Conservation (phyloP, 2,113 vertebrate genomes). For the Brachirus orientalis region DNA sequence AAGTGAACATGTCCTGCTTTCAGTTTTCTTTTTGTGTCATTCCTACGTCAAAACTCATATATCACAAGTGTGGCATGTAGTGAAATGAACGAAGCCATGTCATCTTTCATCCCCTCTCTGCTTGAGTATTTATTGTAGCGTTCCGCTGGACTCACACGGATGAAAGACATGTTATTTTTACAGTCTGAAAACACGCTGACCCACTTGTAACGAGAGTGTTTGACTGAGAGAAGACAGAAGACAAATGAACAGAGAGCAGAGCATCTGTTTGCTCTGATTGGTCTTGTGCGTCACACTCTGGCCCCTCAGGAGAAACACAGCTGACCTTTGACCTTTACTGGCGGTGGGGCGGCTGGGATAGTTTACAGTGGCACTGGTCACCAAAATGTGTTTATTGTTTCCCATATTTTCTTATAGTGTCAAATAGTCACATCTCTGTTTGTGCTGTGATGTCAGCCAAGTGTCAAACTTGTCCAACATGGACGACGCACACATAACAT, state of each 20-base stretch:
- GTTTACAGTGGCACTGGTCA: slow-evolving; percentile 25
- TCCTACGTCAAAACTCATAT: slow-evolving; percentile 63
- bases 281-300: slow-evolving; percentile 58
- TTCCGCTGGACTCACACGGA: slow-evolving; percentile 1
- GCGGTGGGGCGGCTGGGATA: slow-evolving; percentile 13
- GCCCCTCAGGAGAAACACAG: slow-evolving; percentile 50
- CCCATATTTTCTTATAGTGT: slow-evolving; percentile 32
- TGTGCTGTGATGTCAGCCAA: slow-evolving; percentile 20
- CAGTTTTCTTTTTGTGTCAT: slow-evolving; percentile 71
- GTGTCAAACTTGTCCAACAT: not conserved
- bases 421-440: slow-evolving; percentile 8
- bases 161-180: slow-evolving; percentile 2
- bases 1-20: slow-evolving; percentile 58
- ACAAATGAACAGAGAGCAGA: slow-evolving; percentile 36
- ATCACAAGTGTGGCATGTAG: slow-evolving; percentile 53
- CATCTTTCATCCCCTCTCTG: slow-evolving; percentile 28
- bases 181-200: slow-evolving; percentile 7
- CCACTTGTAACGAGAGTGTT: slow-evolving; percentile 14
- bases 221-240: slow-evolving; percentile 5
- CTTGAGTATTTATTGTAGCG: slow-evolving; percentile 10
- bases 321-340: slow-evolving; percentile 56
- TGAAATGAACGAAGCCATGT: slow-evolving; percentile 24
- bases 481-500: not conserved
- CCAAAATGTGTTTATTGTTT: slow-evolving; percentile 56
- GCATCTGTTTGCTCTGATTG: slow-evolving; percentile 62